Evolutionary conservation across 2,113 vertebrate genomes (phyloP).

Genomic region (Pachypanchax playfairii): DNA sequence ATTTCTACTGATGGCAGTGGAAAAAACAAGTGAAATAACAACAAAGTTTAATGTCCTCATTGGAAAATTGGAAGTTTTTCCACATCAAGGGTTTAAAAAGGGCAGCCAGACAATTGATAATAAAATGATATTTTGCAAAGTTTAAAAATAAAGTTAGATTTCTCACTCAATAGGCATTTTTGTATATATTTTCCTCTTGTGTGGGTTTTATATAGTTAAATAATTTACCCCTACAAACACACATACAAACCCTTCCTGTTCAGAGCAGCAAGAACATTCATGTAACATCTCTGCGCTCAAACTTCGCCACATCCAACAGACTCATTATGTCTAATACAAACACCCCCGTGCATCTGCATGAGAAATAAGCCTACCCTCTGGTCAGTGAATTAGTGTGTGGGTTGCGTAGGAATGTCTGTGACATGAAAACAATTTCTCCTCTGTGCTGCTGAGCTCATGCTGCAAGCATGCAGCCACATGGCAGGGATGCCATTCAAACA

Average conservation of each 20-base stretch:
- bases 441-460: constrained; percentile 73
- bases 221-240: constrained; percentile 17
- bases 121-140: constrained; percentile 19
- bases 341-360: constrained; percentile 34
- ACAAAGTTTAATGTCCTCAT: constrained; percentile 38
- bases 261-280: constrained; percentile 34
- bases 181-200: constrained; percentile 8
- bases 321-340: constrained; percentile 49
- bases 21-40: constrained; percentile 68
- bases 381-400: constrained; percentile 57
- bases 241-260: constrained; percentile 2
- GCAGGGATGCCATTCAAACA: constrained; percentile 66
- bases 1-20: constrained; percentile 63
- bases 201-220: constrained; percentile 26
- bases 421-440: constrained; percentile 76
- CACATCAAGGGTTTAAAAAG: constrained; percentile 34
- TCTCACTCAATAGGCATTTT: constrained; percentile 5
- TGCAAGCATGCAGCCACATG: constrained; percentile 70
- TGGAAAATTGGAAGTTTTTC: constrained; percentile 51
- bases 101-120: constrained; percentile 41
- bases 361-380: constrained; percentile 50
- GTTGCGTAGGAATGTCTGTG: constrained; percentile 69
- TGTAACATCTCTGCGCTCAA: constrained; percentile 13
- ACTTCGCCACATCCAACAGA: constrained; percentile 44
- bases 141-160: constrained; percentile 21